Conservation (phyloP, 2,113 vertebrate species). For the Festucalex cinctus region DNA sequence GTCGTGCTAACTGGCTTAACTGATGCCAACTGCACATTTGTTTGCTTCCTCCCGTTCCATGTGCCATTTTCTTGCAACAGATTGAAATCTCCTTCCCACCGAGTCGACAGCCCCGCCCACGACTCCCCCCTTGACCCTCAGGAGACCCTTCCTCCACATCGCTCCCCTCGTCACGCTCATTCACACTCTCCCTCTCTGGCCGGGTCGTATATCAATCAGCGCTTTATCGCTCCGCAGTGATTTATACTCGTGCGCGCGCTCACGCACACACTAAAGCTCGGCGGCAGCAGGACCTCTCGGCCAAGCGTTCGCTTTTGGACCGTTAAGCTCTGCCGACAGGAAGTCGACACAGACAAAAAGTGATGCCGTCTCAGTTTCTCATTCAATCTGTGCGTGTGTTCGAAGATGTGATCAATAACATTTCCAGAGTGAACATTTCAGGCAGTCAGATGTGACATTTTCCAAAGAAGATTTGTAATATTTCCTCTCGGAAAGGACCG, state of each 20-base stretch:
- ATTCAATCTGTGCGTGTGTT: neutral
- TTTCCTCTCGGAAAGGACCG: no score
- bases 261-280: neutral
- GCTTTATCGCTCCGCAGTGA: conserved; percentile 7
- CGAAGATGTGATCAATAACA: no score
- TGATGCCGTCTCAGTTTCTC: neutral
- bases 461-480: no score
- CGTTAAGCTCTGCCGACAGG: neutral
- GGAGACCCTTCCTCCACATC: conserved; percentile 3
- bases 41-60: neutral
- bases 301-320: neutral
- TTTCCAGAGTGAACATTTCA: no score
- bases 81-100: conserved; percentile 49
- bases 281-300: neutral
- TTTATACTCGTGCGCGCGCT: neutral
- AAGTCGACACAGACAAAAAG: neutral
- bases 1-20: neutral
- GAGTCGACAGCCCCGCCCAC: conserved; percentile 22
- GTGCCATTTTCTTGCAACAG: conserved; percentile 14
- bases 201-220: conserved; percentile 7
- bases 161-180: conserved; percentile 1
- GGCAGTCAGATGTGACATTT: no score
- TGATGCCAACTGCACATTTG: neutral
- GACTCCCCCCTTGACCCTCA: conserved; percentile 7
- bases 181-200: conserved; percentile 7